Base-by-base conservation (phyloP, 2,888 invertebrate species). In the Heliconius aoede region DNA sequence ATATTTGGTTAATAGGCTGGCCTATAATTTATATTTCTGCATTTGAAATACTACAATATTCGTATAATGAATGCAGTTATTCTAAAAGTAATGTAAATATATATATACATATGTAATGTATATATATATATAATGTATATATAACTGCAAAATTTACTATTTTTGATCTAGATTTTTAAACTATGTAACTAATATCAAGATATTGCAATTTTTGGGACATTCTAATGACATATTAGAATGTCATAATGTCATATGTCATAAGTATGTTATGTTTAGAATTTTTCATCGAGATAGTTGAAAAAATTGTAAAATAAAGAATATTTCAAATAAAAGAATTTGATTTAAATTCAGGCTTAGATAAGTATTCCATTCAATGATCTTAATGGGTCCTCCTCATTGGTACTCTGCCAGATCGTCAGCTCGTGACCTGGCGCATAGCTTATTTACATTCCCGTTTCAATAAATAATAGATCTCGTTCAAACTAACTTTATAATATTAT, bases 361-460 rank as follows among this genome's bases (percentile, higher is more conserved):
- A 55, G 24, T 3, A 11, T 32, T 13, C 11, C 30, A 61, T 61
- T 51, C 40, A 71, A 26, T 65, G 32, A 65, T 71, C 40, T 62
- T 71, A 64, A 74, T 30, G 40, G 24, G 26, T 55, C 24, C 69
- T 58, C 65, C 65, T 32, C 65, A 64, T 24, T 69, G 24, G 55
- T 40, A 30, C 69, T 46, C 32, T 21, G 36, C n/a, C n/a, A n/a
- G n/a, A n/a, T n/a, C n/a, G n/a, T 18, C 28, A 73, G 46, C 51
- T 68, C 68, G 68, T 46, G 61, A 18, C 60, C n/a, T 55, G 46
- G 46, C 69, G 65, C 64, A 74, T 74, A 36, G 30, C 64, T 58
- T 77, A 71, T 71, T 77, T 73, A 64, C 30, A 73, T 77, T 73
- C n/a, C 13, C 28, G 7, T 74, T 69, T 60, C 32, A 24, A 60